A percentile compares a stretch with the other conserved stretches of the same genome.
Conservation (phyloP, 2,888 invertebrate species). For the Caenorhabditis panamensis region DNA sequence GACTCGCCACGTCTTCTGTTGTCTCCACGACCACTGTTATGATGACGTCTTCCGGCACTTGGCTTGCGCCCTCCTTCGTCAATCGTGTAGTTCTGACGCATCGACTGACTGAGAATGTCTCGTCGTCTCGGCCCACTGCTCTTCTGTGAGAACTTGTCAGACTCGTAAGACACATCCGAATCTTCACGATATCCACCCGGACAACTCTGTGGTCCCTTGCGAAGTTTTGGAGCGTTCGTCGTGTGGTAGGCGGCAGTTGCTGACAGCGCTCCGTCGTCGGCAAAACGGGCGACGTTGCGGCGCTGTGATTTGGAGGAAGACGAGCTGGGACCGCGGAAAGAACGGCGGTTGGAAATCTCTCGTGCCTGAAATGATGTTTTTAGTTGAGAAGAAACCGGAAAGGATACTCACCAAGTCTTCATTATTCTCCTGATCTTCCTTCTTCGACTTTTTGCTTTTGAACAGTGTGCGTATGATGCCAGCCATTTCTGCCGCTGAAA, state of each 20-base stretch:
- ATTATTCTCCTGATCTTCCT: constrained; percentile 37
- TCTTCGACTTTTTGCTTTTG: constrained; percentile 47
- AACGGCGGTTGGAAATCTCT: constrained; percentile 56
- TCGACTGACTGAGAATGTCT: constrained; percentile 46
- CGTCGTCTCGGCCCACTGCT: constrained; percentile 33
- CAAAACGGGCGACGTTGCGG: constrained; percentile 40
- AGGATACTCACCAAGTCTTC: constrained; percentile 41
- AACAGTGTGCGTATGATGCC: constrained; percentile 43
- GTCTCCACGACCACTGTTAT: constrained; percentile 22
- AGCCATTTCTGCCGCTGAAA: constrained; percentile 41
- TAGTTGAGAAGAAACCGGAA: neutral
- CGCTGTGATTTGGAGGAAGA: constrained; percentile 35
- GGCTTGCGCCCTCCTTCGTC: constrained; percentile 35
- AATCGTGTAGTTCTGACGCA: constrained; percentile 54
- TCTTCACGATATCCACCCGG: constrained; percentile 64
- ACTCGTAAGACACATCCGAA: constrained; percentile 52
- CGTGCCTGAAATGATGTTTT: constrained; percentile 53
- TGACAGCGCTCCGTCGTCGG: constrained; percentile 59
- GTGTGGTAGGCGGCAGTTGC: constrained; percentile 66
- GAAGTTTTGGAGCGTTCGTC: constrained; percentile 50
- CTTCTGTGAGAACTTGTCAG: constrained; percentile 52
- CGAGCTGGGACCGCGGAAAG: constrained; percentile 51
- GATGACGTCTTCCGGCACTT: constrained; percentile 26
- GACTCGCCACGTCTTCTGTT: constrained; percentile 54
- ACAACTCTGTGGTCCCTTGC: constrained; percentile 68